Conservation (phyloP, 2,113 vertebrate genomes). For the Neotragus moschatus region DNA sequence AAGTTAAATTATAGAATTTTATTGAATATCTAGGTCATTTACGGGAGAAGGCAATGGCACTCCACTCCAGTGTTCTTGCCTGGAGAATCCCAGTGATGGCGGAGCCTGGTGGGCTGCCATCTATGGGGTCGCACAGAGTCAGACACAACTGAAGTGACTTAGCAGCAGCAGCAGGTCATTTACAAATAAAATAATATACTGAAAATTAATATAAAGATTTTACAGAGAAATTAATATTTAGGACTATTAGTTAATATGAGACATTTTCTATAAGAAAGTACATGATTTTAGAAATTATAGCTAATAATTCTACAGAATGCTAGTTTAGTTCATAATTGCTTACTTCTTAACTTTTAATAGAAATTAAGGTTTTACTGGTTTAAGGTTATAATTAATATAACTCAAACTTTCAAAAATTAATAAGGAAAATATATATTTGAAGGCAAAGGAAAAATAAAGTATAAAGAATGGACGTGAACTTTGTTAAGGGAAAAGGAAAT, state of each 20-base stretch:
- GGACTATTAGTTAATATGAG: neutral
- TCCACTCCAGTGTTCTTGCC: no score
- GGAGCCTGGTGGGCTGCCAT: no score
- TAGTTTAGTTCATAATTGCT: neutral
- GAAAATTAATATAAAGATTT: neutral
- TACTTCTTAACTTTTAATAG: neutral
- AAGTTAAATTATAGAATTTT: neutral
- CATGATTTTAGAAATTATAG: neutral
- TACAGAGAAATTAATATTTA: neutral
- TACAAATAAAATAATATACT: neutral
- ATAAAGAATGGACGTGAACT: neutral
- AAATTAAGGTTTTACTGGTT: neutral
- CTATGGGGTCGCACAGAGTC: no score
- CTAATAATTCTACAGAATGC: neutral
- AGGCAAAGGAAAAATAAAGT: neutral
- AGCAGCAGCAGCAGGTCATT: neutral
- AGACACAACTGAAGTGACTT: accelerated
- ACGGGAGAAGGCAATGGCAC: neutral
- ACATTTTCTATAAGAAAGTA: neutral
- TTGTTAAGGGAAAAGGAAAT: neutral
- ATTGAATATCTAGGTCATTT: neutral
- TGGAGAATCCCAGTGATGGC: no score
- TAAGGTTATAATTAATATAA: neutral
- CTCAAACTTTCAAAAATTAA: neutral
- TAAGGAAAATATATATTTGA: neutral